Base-by-base conservation (phyloP, 2,113 vertebrate genomes). In the Thinocorus orbignyianus region DNA sequence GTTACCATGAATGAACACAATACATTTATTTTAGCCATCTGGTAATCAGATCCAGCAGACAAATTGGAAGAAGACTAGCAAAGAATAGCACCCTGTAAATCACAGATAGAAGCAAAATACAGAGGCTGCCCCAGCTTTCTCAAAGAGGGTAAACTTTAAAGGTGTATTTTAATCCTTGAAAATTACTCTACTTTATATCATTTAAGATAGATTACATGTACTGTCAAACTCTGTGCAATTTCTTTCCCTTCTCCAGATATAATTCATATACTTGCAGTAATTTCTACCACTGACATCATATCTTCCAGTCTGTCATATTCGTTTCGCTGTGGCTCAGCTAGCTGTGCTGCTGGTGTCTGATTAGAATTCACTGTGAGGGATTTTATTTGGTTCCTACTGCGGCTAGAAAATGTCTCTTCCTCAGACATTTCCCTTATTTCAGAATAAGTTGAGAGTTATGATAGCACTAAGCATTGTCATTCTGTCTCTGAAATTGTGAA, bases 21-120 rank as follows among this genome's bases (percentile, higher is more conserved):
- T 95, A 42, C 69, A 33, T 89, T 84, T 88, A 84, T 95, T 96
- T 96, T 72, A 79, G 91, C 92, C 93, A 96, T 96, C 96, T 96
- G 96, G 86, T 94, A 92, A 96, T 96, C 91, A 88, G 86, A 95
- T 94, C 72, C 5, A 5, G 83, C 77, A 89, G 88, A 89, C 83
- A 96, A 93, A 93, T 91, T 96, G 76, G 49, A 86, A 82, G 86
- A 92, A 71, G 77, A 49, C 57, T 73, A 65, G 60, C 3, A 4
- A 85, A 86, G 92, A 95, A 86, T 71, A 91, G 69, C 78, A 79
- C 86, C 57, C n/a, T 76, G 69, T 95, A 89, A 96, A 94, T 93
- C 90, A 86, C 52, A 74, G 35, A 69, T 31, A 77, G n/a, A 92
- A 68, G 64, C 26, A 64, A 94, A 94, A 92, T 52, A 22, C 48